phyloP scores from a whole-genome alignment of 2,797 vertebrate species.

The Ambastaia sidthimunki region DNA sequence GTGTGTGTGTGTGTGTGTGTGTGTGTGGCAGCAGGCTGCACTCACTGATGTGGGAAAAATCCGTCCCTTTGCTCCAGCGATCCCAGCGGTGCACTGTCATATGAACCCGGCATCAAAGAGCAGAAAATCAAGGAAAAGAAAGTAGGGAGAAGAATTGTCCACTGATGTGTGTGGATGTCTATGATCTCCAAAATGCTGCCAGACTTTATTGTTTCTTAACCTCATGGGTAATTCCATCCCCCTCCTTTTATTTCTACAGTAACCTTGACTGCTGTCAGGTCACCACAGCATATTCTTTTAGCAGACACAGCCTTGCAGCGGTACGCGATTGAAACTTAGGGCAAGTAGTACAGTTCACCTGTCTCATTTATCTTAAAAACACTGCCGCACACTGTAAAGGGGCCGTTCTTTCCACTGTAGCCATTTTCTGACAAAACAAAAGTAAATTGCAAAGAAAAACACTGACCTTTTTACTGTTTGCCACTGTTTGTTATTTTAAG shows the following conservation, averaged over 20 bases:
- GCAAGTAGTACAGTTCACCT: conserved; percentile 10
- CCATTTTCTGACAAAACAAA: not conserved
- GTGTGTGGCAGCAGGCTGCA: not conserved
- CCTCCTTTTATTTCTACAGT: conserved; percentile 38
- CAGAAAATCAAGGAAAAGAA: conserved; percentile 45
- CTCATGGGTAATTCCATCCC: conserved; percentile 46
- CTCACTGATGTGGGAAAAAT: conserved; percentile 48
- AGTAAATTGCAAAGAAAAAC: not conserved
- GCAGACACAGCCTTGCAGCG: not conserved
- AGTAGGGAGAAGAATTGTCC: conserved; percentile 39
- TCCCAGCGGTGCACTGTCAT: conserved; percentile 47
- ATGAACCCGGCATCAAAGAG: conserved; percentile 46
- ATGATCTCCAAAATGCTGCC: conserved; percentile 48
- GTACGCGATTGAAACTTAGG: not conserved
- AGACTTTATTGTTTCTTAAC: conserved; percentile 48
- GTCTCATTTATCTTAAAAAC: conserved; percentile 18
- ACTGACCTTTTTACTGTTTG: not conserved
- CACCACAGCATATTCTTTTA: conserved; percentile 17
- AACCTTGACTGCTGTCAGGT: conserved; percentile 46
- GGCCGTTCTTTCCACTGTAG: not conserved
- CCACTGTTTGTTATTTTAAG: not conserved
- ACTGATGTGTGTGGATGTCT: conserved; percentile 51
- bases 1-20: not conserved
- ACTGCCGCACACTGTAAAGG: not conserved
- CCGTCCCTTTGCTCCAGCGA: conserved; percentile 42